phyloP scores from a whole-genome alignment of 2,113 vertebrate genomes.

The Mesocricetus auratus region DNA sequence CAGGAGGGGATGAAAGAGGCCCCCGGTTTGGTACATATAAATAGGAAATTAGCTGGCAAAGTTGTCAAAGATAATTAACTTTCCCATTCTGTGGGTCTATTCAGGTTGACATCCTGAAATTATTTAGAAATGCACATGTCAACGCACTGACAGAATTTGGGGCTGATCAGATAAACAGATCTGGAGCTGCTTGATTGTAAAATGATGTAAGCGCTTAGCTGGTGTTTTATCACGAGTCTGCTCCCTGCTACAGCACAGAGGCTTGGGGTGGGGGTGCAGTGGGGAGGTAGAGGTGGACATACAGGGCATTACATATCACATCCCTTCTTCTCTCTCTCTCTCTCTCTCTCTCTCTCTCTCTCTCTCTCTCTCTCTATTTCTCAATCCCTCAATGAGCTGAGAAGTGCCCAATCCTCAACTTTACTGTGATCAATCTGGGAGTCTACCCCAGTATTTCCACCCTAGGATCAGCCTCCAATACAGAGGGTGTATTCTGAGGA shows the following conservation, averaged over 20 bases:
- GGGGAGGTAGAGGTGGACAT: not conserved
- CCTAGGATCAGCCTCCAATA: not conserved
- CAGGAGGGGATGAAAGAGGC: constrained; percentile 91
- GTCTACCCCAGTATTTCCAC: not conserved
- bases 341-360: not conserved
- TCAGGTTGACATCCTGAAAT: constrained; percentile 96
- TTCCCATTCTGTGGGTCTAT: constrained; percentile 93
- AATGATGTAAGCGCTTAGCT: constrained; percentile 91
- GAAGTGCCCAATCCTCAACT: not conserved
- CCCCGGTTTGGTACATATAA: constrained; percentile 93
- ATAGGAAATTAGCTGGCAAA: constrained; percentile 96
- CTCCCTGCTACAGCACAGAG: not conserved
- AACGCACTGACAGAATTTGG: constrained; percentile 93
- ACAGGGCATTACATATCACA: not conserved
- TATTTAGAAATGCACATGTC: constrained; percentile 94
- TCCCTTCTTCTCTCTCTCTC: not conserved
- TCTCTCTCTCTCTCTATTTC: not conserved
- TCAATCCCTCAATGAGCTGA: not conserved
- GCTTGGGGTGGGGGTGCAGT: not conserved
- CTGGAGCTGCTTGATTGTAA: constrained; percentile 94
- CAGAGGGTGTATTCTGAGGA: not conserved
- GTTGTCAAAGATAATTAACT: constrained; percentile 98
- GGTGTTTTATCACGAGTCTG: constrained; percentile 84
- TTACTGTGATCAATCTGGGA: not conserved
- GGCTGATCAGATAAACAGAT: constrained; percentile 97